Percentiles rank a stretch among this genome's conserved stretches.
These are phyloP conservation scores for Machaerirhynchus nigripectus DNA, from an alignment of 2,113 vertebrate species.

Conservation along the genomic window DNA sequence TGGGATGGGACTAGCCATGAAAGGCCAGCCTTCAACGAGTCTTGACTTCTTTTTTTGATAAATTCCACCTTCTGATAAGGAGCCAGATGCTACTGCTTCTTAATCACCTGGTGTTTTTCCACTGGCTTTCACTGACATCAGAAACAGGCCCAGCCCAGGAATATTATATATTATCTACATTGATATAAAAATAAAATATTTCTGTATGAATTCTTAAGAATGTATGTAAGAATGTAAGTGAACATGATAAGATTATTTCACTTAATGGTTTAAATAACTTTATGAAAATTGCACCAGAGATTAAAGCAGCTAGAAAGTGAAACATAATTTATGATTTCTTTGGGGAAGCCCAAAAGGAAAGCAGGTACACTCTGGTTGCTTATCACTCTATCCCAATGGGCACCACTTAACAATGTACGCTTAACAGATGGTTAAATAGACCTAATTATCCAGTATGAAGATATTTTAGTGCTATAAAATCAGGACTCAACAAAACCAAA, in stretches of 20 bases:
- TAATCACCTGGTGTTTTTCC: not conserved
- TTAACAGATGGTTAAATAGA: not conserved
- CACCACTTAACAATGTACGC: not conserved
- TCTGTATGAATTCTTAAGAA: not conserved
- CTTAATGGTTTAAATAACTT: not conserved
- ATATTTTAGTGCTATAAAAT: not conserved
- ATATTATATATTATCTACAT: not conserved
- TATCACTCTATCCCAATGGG: not conserved
- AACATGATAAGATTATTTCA: not conserved
- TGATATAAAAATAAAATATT: not conserved
- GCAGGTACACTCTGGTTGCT: not conserved
- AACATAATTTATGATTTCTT: not conserved
- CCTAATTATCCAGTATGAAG: not conserved
- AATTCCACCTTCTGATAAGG: not conserved
- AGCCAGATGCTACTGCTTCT: not conserved
- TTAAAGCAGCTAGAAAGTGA: not conserved
- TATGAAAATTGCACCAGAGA: not conserved
- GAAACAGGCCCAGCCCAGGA: not conserved
- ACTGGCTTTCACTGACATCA: not conserved
- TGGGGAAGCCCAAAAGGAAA: not conserved
- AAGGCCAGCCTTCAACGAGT: not conserved
- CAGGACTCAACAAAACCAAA: conserved; percentile 3
- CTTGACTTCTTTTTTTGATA: not conserved
- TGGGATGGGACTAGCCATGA: not conserved
- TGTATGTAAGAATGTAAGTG: not conserved